These are phyloP conservation scores for Cydia amplana DNA, from an alignment of 1,140 invertebrate genomes.

Conservation along the genomic window DNA sequence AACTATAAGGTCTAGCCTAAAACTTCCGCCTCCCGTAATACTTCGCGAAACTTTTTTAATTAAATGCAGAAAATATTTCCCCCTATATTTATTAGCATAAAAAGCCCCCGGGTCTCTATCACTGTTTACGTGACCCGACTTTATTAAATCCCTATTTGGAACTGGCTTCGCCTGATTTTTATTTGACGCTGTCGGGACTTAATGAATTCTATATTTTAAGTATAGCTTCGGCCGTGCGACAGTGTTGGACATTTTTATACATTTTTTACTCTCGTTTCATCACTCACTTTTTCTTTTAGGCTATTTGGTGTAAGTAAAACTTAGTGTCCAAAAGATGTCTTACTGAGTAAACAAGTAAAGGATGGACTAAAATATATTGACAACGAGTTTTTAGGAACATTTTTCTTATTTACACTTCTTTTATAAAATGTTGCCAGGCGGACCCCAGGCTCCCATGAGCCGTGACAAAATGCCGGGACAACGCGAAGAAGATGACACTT, in stretches of 20 bases:
- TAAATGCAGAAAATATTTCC: conserved; percentile 41
- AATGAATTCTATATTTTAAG: conserved; percentile 59
- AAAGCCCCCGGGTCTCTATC: conserved; percentile 50
- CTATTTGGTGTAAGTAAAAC: too few species aligned
- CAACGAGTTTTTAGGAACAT: too few species aligned
- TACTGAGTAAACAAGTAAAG: too few species aligned
- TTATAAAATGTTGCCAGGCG: too few species aligned
- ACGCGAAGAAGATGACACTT: too few species aligned
- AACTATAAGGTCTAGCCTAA: not conserved
- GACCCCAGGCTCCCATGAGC: too few species aligned
- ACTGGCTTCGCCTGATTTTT: conserved; percentile 44
- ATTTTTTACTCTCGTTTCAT: not conserved
- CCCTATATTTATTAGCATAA: conserved; percentile 40
- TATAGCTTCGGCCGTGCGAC: not conserved
- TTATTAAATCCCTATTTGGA: conserved; percentile 72
- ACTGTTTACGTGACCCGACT: conserved; percentile 70
- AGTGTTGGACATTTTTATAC: not conserved
- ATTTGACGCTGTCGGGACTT: conserved; percentile 58
- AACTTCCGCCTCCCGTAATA: not conserved
- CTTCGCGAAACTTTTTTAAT: conserved; percentile 10
- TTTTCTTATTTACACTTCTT: too few species aligned
- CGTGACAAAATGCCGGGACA: too few species aligned
- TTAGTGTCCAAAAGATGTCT: too few species aligned
- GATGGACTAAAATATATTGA: too few species aligned
- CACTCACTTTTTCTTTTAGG: too few species aligned